Evolutionary conservation across 2,797 vertebrate species (phyloP).

Genomic region (Parambassis ranga): DNA sequence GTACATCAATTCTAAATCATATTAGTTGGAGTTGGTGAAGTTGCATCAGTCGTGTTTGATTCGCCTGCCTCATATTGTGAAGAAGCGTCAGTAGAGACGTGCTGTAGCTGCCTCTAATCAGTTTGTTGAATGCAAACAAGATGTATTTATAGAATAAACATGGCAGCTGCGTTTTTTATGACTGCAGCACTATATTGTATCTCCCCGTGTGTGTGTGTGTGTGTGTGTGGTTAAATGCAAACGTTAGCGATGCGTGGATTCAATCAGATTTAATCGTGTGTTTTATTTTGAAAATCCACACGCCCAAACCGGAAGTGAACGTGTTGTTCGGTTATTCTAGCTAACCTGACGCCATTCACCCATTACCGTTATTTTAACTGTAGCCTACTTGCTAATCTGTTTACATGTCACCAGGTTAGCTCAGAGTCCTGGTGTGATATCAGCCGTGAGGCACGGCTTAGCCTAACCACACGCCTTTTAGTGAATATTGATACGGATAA

Average conservation of each 20-base stretch:
- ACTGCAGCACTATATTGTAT: no score
- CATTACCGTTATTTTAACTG: background rate
- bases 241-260: background rate
- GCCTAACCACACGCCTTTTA: background rate
- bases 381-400: slow-evolving; percentile 43
- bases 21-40: background rate
- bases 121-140: no score
- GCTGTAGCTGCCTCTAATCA: background rate
- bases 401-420: background rate
- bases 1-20: no score
- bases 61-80: background rate
- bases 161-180: no score
- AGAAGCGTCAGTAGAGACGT: background rate
- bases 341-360: background rate
- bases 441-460: background rate
- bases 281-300: slow-evolving; percentile 19
- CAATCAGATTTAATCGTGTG: background rate
- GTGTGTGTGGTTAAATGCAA: accelerated
- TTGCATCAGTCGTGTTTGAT: background rate
- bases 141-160: accelerated
- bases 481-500: no score
- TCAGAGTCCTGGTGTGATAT: background rate
- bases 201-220: no score
- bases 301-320: slow-evolving; percentile 30
- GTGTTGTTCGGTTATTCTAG: background rate